Evolutionary conservation across 2,797 vertebrate species (phyloP), one percentile per base, ranked within the genome.

Genomic region (Brotula barbata): DNA sequence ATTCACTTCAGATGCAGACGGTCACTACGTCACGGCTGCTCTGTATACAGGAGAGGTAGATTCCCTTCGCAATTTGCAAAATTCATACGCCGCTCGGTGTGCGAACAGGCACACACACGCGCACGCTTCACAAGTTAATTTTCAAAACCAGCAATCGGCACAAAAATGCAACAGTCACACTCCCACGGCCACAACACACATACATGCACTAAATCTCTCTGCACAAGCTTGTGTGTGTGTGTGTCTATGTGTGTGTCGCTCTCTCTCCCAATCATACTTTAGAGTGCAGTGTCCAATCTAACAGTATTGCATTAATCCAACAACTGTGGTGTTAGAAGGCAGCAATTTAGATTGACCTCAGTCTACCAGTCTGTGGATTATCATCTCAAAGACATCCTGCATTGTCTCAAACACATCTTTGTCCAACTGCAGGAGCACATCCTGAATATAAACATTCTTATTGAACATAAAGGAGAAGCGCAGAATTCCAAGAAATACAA

Each of bases 301-400:
- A 66, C 58, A 77, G 75, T 39, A 54, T 66, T 85, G 70, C 82
- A 77, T 82, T 90, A 89, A 91, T 91, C 90, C 83, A 80, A 64
- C 75, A 73, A 75, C 79, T 82, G 78, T 73, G 77, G 87, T 68
- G 77, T 80, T 66, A 80, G 65, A 81, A 79, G 58, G 75, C 80
- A 75, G 81, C 77, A 87, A 86, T 91, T 86, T 88, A 85, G 86
- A 85, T 54, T 76, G 78, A 89, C 77, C 82, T 57, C 37, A 42
- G 64, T 66, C 57, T 71, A 53, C 69, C 75, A 79, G 81, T 78
- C 68, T 51, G 71, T 74, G 83, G 87, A 89, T 90, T 88, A 89
- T 80, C 37, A 21, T 73, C 68, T 75, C 69, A 75, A 41, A 83
- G 65, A 71, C 67, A 42, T 71, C 39, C 37, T 16, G 34, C 57